Base-by-base conservation (phyloP, 2,888 invertebrate species). In the Neoaliturus tenellus region DNA sequence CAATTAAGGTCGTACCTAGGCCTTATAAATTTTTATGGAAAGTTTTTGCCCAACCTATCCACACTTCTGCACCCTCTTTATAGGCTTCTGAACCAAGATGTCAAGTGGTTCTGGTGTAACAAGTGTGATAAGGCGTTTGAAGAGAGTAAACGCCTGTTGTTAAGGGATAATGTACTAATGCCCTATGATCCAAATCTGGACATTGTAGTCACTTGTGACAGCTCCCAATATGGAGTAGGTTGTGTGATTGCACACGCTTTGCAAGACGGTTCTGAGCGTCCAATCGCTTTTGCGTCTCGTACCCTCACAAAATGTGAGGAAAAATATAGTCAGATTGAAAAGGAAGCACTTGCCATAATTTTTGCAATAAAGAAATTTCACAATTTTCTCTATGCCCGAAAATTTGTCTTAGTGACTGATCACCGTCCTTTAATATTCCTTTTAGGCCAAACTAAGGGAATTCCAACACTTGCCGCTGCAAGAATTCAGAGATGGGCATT, bases 311-410 rank as follows among this genome's bases (percentile, higher is more conserved):
- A 86, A 14, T 87, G 88, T 5, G 89, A 91, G 82, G 87, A 86
- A 44, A 86, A 85, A 90, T 89, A 90, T 86, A 91, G 87, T 4
- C 89, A 89, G 85, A 89, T 88, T 0, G 90, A 89, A 85, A 88
- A 4, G 88, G 91, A 23, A 44, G 44, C 44, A 4, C 17, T 44
- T 14, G 44, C 44, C 4, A 14, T 44, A 44, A 44, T 44, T 12
- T 91, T 88, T 87, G 90, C 89, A 0, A 89, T 90, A 14, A 89
- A 90, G 82, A 87, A 89, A 83, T 91, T 91, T 86, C 88, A 90
- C 82, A 87, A 88, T 41, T 91, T 90, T 85, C 71, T 91, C 2
- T 89, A 87, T 85, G 91, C 91, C 10, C 83, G 89, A 8, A 86
- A 88, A 4, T 92, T 92, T 86, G 89, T 88, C 14, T 85, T 89